Percentiles rank a stretch among this genome's conserved stretches.
Evolutionary conservation across 2,797 vertebrate genomes (phyloP).

Genomic region (Alcedo atthis): DNA sequence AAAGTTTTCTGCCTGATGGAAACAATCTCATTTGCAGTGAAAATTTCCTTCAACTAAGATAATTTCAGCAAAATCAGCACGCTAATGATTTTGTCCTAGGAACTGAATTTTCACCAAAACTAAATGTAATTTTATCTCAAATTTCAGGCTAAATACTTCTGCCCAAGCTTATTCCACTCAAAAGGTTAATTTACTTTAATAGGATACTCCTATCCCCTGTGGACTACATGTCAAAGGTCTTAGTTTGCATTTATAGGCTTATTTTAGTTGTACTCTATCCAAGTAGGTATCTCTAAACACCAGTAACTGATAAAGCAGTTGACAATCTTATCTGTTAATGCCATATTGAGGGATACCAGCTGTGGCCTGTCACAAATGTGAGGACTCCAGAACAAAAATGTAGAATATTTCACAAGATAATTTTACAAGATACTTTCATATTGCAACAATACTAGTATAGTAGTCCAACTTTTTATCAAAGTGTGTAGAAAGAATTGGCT

Average conservation of each 20-base stretch:
- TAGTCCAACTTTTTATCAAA: neutral
- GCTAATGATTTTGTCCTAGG: neutral
- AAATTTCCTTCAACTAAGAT: neutral
- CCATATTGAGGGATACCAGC: neutral
- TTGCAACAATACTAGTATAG: neutral
- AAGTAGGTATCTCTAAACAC: neutral
- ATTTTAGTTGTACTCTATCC: neutral
- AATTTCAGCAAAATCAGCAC: neutral
- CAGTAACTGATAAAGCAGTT: neutral
- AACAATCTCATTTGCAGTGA: neutral
- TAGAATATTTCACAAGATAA: neutral
- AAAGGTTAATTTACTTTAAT: neutral
- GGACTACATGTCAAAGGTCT: neutral
- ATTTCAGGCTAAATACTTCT: neutral
- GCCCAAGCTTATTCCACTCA: neutral
- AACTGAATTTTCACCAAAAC: neutral
- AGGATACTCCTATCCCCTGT: neutral
- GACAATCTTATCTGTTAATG: neutral
- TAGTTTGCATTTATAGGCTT: neutral
- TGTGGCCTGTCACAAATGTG: neutral
- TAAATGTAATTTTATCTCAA: neutral
- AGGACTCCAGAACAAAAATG: neutral
- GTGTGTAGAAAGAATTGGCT: neutral
- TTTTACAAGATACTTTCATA: neutral
- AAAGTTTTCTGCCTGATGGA: neutral